Evolutionary conservation across 2,797 vertebrate species (phyloP).

Genomic region (Cheirogaleus major): DNA sequence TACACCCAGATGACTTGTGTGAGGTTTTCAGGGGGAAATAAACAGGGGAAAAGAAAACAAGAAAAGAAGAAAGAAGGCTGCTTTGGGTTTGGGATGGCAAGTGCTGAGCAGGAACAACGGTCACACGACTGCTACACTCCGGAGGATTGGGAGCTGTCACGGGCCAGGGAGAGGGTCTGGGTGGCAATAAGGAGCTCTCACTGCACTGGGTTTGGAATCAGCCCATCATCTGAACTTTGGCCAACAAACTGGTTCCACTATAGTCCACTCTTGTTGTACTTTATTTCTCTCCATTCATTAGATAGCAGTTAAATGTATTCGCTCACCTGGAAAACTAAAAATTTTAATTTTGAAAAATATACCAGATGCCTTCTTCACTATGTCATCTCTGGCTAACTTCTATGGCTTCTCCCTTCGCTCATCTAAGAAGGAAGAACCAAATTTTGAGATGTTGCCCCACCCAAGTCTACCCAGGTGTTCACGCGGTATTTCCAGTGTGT

Average conservation of each 20-base stretch:
- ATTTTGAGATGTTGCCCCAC: neutral
- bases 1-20: neutral
- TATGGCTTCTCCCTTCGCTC: neutral
- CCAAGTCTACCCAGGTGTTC: neutral
- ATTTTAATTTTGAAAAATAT: neutral
- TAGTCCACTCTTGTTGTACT: neutral
- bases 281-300: neutral
- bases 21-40: neutral
- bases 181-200: neutral
- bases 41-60: too few relatives aligned
- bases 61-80: neutral
- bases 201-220: neutral
- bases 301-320: neutral
- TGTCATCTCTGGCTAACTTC: neutral
- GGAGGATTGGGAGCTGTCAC: neutral
- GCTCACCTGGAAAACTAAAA: neutral
- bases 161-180: neutral
- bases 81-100: neutral
- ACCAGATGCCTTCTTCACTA: neutral
- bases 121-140: neutral
- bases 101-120: neutral
- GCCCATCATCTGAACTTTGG: too few relatives aligned
- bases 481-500: neutral
- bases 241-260: neutral
- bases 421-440: neutral